Conservation (phyloP, 2,888 invertebrate species). For the Acleris cristana region DNA sequence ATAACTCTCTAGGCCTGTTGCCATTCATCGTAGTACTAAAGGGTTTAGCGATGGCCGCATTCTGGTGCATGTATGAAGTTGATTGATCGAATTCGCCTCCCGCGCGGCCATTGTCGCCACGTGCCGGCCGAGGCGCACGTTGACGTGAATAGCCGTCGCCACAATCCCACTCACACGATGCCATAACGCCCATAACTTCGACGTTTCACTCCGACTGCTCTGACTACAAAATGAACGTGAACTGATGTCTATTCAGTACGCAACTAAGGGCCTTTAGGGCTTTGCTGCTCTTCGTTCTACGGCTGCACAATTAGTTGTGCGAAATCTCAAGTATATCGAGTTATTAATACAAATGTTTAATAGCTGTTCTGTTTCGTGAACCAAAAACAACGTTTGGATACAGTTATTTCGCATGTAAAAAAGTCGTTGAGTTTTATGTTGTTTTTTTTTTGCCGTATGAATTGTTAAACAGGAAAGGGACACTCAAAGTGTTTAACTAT, state of each 20-base stretch:
- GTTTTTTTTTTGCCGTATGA: too few species aligned
- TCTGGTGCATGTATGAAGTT: constrained; percentile 44
- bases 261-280: constrained; percentile 1
- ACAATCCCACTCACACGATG: constrained; percentile 53
- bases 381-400: too few species aligned
- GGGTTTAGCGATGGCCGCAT: constrained; percentile 24
- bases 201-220: constrained; percentile 45
- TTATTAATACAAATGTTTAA: too few species aligned
- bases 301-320: too few species aligned
- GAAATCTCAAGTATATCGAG: background rate
- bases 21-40: constrained; percentile 2
- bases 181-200: constrained; percentile 67
- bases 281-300: background rate
- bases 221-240: constrained; percentile 18
- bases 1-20: too few species aligned
- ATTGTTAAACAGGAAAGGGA: too few species aligned
- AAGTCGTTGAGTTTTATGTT: too few species aligned
- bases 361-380: too few species aligned
- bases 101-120: constrained; percentile 68
- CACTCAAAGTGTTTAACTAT: too few species aligned
- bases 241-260: constrained; percentile 12
- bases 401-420: too few species aligned
- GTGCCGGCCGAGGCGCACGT: constrained; percentile 54
- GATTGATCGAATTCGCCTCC: constrained; percentile 67
- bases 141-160: constrained; percentile 67